Conservation (phyloP, 1,140 invertebrate genomes). For the Tetraneura akinire region DNA sequence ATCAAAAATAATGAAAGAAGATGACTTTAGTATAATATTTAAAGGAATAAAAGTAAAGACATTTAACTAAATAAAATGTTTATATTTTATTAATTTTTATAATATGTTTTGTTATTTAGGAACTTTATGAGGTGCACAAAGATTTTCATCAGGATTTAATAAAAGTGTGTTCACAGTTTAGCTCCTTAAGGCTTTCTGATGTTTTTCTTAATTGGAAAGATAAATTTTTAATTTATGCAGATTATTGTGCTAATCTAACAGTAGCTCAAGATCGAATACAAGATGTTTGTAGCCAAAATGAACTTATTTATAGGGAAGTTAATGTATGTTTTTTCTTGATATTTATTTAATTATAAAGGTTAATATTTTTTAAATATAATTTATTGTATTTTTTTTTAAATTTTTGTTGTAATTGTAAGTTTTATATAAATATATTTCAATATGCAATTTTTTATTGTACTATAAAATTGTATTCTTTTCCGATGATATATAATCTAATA, state of each 20-base stretch:
- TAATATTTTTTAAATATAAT: neutral
- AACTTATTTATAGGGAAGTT: slow-evolving; percentile 65
- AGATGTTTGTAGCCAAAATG: slow-evolving; percentile 70
- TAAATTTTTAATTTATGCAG: slow-evolving; percentile 89
- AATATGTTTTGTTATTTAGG: slow-evolving; percentile 61
- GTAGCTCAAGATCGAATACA: slow-evolving; percentile 76
- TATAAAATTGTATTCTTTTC: too few species aligned
- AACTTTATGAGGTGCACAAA: slow-evolving; percentile 83
- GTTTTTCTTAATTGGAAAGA: slow-evolving; percentile 89
- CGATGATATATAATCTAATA: too few species aligned
- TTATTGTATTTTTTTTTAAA: neutral
- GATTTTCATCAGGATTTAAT: slow-evolving; percentile 78
- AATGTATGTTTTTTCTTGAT: slow-evolving; percentile 58
- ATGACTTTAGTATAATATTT: slow-evolving; percentile 81
- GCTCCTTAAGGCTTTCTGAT: slow-evolving; percentile 64
- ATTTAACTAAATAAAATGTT: neutral
- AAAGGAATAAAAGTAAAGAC: slow-evolving; percentile 79
- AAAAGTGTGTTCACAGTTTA: slow-evolving; percentile 66
- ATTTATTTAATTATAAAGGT: neutral
- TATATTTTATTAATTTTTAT: slow-evolving; percentile 12
- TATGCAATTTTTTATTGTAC: too few species aligned
- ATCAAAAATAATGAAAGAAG: slow-evolving; percentile 69
- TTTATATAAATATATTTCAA: too few species aligned
- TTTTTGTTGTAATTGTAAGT: neutral
- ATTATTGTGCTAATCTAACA: slow-evolving; percentile 92